Percentiles rank a stretch among this genome's conserved stretches.
Conservation (phyloP, 2,797 vertebrate species). For the Spinus pinus region DNA sequence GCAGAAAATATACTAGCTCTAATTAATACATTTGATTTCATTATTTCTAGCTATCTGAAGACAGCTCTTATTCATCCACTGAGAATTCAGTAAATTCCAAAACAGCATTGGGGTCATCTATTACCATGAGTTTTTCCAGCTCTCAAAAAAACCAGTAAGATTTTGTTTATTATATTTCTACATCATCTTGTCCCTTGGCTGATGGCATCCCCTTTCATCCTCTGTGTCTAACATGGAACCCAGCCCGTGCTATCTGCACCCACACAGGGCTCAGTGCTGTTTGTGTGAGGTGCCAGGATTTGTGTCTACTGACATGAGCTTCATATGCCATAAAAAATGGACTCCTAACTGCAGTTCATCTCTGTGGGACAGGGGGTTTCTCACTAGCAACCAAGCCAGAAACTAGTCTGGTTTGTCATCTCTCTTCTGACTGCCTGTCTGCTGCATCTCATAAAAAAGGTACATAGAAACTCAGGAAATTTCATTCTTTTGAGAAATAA, state of each 20-base stretch:
- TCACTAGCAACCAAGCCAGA: neutral
- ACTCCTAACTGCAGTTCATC: neutral
- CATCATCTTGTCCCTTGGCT: neutral
- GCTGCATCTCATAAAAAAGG: neutral
- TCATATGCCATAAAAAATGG: neutral
- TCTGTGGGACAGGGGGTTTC: neutral
- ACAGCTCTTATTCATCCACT: neutral
- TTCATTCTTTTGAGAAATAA: neutral
- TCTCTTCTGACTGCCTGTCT: neutral
- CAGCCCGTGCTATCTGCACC: neutral
- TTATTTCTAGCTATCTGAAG: slow-evolving; percentile 64
- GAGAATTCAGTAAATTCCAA: slow-evolving; percentile 38
- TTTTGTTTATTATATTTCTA: neutral
- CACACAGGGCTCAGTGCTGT: neutral
- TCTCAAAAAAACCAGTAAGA: slow-evolving; percentile 61
- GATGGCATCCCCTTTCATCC: neutral
- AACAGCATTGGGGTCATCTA: neutral
- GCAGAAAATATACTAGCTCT: neutral
- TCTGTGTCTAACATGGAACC: neutral
- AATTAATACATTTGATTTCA: neutral
- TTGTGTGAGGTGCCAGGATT: neutral
- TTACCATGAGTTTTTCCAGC: neutral
- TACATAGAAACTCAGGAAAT: neutral
- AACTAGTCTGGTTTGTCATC: neutral
- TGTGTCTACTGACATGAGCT: neutral